Evolutionary conservation across 2,888 invertebrate species (phyloP).

Genomic region (Andrena bucephala): DNA sequence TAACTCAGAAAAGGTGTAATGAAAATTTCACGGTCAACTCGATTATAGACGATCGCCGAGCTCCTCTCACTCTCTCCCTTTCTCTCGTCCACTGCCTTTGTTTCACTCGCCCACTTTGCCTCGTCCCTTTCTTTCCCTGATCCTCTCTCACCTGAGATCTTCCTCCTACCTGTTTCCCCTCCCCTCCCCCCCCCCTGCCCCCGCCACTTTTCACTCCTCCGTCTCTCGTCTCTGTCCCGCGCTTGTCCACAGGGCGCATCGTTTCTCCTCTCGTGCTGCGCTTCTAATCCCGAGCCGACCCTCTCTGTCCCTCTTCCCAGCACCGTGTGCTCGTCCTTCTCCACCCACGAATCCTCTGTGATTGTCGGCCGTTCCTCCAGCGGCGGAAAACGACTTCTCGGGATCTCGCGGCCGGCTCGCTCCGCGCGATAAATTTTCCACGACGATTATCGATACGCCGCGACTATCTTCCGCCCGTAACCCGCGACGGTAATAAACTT

Average conservation of each 20-base stretch:
- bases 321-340: conserved; percentile 21
- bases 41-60: conserved; percentile 72
- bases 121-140: conserved; percentile 8
- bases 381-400: conserved; percentile 67
- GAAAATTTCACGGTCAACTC: conserved; percentile 81
- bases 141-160: conserved; percentile 5
- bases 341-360: conserved; percentile 8
- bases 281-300: conserved; percentile 45
- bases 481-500: conserved; percentile 62
- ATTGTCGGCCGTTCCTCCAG: conserved; percentile 4
- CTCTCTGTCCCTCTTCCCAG: neutral
- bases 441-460: conserved; percentile 65
- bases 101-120: conserved; percentile 1
- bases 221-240: neutral
- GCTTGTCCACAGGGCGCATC: neutral
- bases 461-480: conserved; percentile 58
- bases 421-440: conserved; percentile 67
- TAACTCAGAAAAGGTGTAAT: conserved; percentile 83
- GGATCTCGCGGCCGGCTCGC: conserved; percentile 42
- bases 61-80: neutral
- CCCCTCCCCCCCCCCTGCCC: neutral
- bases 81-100: conserved; percentile 5
- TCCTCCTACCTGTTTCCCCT: conserved; percentile 17
- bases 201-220: no score
- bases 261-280: conserved; percentile 18